A percentile compares a stretch with the other conserved stretches of the same genome.
Conservation (phyloP, 1,140 invertebrate species). For the Atta cephalotes region DNA sequence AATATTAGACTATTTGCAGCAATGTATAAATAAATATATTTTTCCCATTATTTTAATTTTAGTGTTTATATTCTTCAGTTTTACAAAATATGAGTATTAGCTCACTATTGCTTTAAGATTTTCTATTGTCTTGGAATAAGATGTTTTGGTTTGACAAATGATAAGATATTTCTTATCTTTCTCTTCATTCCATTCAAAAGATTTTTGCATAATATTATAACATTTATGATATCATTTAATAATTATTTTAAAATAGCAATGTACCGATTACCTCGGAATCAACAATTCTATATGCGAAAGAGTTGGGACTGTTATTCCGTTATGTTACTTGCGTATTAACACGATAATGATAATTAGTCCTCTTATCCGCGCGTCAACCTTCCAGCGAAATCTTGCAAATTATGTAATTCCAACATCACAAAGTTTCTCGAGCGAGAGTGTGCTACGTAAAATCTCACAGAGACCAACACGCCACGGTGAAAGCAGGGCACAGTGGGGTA, state of each 20-base stretch:
- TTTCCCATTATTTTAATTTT: too few relatives aligned
- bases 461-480: slow-evolving; percentile 29
- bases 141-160: too few relatives aligned
- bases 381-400: slow-evolving; percentile 57
- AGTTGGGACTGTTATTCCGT: slow-evolving; percentile 47
- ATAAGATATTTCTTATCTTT: too few relatives aligned
- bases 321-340: slow-evolving; percentile 49
- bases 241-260: too few relatives aligned
- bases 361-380: slow-evolving; percentile 54
- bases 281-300: slow-evolving; percentile 27
- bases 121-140: not conserved
- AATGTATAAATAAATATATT: too few relatives aligned
- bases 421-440: slow-evolving; percentile 49
- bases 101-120: too few relatives aligned
- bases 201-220: not conserved
- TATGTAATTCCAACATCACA: slow-evolving; percentile 45
- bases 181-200: not conserved
- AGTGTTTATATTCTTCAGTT: too few relatives aligned
- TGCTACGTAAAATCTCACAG: slow-evolving; percentile 43
- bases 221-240: not conserved
- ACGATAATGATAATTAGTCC: slow-evolving; percentile 58
- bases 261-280: slow-evolving; percentile 4
- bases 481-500: not conserved
- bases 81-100: too few relatives aligned
- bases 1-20: too few relatives aligned